Percentiles rank a stretch among this genome's conserved stretches.
These are phyloP conservation scores for Philonicus albiceps DNA, from an alignment of 2,888 invertebrate genomes.

Conservation along the genomic window DNA sequence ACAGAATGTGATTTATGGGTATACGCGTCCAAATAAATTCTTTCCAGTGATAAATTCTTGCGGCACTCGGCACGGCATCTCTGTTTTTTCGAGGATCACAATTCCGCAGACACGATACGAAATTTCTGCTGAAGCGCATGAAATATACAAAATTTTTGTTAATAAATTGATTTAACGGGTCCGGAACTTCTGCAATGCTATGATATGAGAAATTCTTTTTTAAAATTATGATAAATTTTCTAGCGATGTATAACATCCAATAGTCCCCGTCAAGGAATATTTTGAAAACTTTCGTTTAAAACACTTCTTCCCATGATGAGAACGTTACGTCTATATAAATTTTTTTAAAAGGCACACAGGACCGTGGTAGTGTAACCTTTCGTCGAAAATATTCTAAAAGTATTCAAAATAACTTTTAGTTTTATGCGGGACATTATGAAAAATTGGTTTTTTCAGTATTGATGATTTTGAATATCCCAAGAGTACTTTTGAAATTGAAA, in stretches of 20 bases:
- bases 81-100: neutral
- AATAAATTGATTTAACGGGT: neutral
- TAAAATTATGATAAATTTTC: neutral
- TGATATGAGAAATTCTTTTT: neutral
- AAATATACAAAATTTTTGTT: neutral
- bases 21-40: neutral
- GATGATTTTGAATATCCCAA: no score
- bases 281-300: no score
- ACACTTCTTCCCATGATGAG: no score
- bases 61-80: neutral
- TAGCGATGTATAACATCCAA: neutral
- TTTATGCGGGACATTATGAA: no score
- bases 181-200: neutral
- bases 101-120: neutral
- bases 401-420: no score
- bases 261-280: no score
- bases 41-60: neutral
- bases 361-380: no score
- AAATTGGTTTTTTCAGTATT: no score
- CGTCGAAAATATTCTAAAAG: no score
- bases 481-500: no score
- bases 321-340: no score
- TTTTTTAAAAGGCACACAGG: no score
- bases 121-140: neutral
- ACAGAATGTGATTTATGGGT: conserved; percentile 5